Evolutionary conservation across 92 coral and sea anemone species (phyloP).

Genomic region (Blastomussa wellsi): DNA sequence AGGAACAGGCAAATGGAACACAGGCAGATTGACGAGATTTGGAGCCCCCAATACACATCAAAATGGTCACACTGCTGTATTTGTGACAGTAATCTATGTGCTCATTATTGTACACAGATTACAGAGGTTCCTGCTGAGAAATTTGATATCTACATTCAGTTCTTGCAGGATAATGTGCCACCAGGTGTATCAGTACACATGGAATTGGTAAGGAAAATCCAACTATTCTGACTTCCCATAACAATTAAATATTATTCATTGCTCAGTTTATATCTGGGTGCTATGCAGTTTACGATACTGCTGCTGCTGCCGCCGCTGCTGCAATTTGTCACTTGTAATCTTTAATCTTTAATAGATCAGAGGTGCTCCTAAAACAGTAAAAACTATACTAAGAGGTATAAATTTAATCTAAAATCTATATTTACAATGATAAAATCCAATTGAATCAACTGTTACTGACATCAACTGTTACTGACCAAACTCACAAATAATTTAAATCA

Average conservation of each 20-base stretch:
- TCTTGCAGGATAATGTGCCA: slow-evolving; percentile 80
- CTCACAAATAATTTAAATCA: not conserved
- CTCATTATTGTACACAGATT: slow-evolving; percentile 48
- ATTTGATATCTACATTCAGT: slow-evolving; percentile 84
- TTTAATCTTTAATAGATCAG: too few relatives aligned
- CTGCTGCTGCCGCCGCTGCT: too few relatives aligned
- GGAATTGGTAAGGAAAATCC: slow-evolving; percentile 71
- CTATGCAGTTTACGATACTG: too few relatives aligned
- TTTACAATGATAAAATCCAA: too few relatives aligned
- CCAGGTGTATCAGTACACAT: slow-evolving; percentile 79
- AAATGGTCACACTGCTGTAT: too few relatives aligned
- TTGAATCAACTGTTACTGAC: too few relatives aligned
- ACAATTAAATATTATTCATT: not conserved
- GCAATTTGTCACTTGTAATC: too few relatives aligned
- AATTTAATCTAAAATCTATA: too few relatives aligned
- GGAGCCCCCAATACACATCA: not conserved
- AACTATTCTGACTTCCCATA: not conserved
- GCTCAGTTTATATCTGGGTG: not conserved
- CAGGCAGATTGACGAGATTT: too few relatives aligned
- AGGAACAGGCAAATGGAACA: too few relatives aligned
- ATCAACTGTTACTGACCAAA: not conserved
- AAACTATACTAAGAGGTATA: too few relatives aligned
- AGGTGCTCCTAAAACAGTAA: too few relatives aligned
- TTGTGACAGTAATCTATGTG: not conserved
- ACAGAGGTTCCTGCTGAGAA: slow-evolving; percentile 86